These are phyloP conservation scores for Polypterus bichir DNA, from an alignment of 2,113 vertebrate genomes.

Conservation along the genomic window DNA sequence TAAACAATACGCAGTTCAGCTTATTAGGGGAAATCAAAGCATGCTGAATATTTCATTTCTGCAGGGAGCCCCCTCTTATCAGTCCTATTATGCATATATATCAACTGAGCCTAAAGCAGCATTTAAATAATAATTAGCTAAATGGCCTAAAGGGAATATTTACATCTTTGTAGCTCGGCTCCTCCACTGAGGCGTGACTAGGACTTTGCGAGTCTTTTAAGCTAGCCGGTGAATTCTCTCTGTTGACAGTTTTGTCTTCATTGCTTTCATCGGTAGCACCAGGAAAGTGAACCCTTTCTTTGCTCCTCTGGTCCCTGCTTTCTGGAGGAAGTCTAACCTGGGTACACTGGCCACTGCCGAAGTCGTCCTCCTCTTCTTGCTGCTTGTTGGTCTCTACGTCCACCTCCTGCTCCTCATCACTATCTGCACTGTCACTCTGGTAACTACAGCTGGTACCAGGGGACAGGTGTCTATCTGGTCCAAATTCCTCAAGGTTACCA, in stretches of 20 bases:
- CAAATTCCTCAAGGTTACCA: conserved; percentile 47
- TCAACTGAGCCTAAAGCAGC: conserved; percentile 50
- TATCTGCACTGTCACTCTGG: conserved; percentile 70
- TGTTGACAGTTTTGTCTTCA: conserved; percentile 52
- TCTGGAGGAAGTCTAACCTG: conserved; percentile 46
- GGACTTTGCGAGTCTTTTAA: conserved; percentile 48
- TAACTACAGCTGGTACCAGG: conserved; percentile 80
- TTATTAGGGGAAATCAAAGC: conserved; percentile 55
- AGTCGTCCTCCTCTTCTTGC: conserved; percentile 65
- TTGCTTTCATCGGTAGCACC: conserved; percentile 38
- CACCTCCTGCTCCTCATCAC: conserved; percentile 74
- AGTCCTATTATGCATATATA: conserved; percentile 61
- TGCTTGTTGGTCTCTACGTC: conserved; percentile 77
- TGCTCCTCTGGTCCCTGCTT: conserved; percentile 39
- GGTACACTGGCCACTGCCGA: conserved; percentile 32
- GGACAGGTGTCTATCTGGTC: conserved; percentile 49
- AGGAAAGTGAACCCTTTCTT: conserved; percentile 49
- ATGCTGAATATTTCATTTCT: conserved; percentile 68
- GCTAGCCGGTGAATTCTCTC: conserved; percentile 43
- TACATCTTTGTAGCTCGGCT: conserved; percentile 88
- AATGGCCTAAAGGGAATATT: conserved; percentile 66
- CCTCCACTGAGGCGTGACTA: conserved; percentile 62
- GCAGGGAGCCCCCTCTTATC: conserved; percentile 44
- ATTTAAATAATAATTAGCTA: conserved; percentile 67
- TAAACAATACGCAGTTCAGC: conserved; percentile 51